These are phyloP conservation scores for Heterohyrax brucei DNA, from an alignment of 2,797 vertebrate species.

Conservation along the genomic window DNA sequence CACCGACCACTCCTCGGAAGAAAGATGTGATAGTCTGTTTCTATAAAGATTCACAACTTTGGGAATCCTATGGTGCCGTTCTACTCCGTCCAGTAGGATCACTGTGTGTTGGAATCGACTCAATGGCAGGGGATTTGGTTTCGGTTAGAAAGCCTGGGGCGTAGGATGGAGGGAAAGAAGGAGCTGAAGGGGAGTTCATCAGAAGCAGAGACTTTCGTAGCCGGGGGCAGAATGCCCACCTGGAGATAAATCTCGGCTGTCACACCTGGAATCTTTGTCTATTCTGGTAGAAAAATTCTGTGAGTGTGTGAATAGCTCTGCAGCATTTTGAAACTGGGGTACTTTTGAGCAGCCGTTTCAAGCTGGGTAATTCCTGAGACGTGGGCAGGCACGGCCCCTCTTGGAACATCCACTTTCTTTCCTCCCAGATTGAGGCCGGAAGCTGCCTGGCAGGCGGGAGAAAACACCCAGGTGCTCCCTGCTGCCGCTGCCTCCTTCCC, in stretches of 20 bases:
- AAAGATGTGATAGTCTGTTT: no score
- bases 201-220: neutral
- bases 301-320: neutral
- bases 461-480: conserved; percentile 48
- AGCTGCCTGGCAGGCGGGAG: neutral
- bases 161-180: no score
- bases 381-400: neutral
- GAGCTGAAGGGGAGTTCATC: neutral
- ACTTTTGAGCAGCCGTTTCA: neutral
- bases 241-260: neutral
- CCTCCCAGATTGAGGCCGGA: neutral
- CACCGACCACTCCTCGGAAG: no score
- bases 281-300: neutral
- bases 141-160: no score
- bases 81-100: no score
- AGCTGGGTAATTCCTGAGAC: neutral
- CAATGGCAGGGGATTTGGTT: no score
- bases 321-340: neutral
- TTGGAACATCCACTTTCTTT: conserved; percentile 42
- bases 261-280: neutral
- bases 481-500: neutral
- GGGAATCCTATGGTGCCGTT: no score
- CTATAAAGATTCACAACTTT: no score
- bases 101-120: no score
- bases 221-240: neutral